These are phyloP conservation scores for Drosophila prostipennis DNA, from an alignment of 2,888 invertebrate genomes.

Conservation along the genomic window DNA sequence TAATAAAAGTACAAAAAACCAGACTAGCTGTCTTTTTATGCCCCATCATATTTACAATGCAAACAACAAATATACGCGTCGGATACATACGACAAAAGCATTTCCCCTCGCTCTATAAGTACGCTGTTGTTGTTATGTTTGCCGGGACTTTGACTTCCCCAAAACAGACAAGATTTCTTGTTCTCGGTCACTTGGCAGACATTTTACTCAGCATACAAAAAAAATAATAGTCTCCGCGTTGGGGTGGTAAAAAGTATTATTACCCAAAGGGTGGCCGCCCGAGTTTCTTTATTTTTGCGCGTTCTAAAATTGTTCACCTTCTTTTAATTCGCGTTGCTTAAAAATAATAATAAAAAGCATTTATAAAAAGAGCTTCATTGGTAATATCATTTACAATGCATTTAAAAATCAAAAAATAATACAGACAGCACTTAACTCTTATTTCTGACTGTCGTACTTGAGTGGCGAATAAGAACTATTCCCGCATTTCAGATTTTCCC, in stretches of 20 bases:
- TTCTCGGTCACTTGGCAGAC: constrained; percentile 30
- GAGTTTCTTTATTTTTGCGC: no score
- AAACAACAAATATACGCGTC: constrained; percentile 47
- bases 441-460: no score
- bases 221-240: constrained; percentile 4
- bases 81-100: constrained; percentile 51
- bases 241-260: constrained; percentile 5
- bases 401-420: no score
- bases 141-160: constrained; percentile 50
- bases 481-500: no score
- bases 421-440: no score
- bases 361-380: no score
- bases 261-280: no score
- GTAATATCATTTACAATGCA: no score
- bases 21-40: constrained; percentile 46
- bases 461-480: no score
- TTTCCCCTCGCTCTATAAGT: constrained; percentile 9
- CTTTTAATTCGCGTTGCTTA: no score
- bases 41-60: constrained; percentile 46
- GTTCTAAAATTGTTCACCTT: no score
- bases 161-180: constrained; percentile 49
- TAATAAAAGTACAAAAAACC: constrained; percentile 50
- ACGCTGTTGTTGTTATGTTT: constrained; percentile 52
- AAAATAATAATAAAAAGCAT: no score
- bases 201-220: constrained; percentile 21